phyloP scores from a whole-genome alignment of 37 sponge, comb jelly and placozoan species.

The Cliona cf. orientalis region DNA sequence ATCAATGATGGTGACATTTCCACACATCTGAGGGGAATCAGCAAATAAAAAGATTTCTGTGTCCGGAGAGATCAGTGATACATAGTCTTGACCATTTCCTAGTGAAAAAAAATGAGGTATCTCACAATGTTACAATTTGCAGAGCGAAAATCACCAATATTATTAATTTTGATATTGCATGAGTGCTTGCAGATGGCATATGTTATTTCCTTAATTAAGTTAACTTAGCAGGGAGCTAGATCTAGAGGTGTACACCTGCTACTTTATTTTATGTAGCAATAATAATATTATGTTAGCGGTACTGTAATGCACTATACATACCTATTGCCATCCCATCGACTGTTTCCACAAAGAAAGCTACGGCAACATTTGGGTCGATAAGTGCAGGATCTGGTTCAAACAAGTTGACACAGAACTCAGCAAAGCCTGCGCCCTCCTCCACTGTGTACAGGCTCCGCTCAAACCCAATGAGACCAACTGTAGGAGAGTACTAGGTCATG shows the following conservation, averaged over 20 bases:
- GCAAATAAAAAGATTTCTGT: not conserved
- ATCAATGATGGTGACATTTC: slow-evolving; percentile 1
- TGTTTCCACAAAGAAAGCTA: not conserved
- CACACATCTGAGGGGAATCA: not conserved
- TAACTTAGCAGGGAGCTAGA: too few relatives aligned
- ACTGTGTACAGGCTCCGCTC: not conserved
- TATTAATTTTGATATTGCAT: too few relatives aligned
- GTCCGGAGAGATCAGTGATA: not conserved
- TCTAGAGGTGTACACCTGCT: not conserved
- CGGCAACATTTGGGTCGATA: not conserved
- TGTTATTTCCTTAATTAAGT: too few relatives aligned
- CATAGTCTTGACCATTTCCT: not conserved
- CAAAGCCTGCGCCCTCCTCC: not conserved
- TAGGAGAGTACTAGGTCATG: too few relatives aligned
- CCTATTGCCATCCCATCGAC: not conserved
- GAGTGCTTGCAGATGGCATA: too few relatives aligned
- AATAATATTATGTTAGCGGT: not conserved
- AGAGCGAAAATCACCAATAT: not conserved
- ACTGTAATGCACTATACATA: not conserved
- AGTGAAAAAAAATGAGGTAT: not conserved
- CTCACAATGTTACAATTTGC: not conserved
- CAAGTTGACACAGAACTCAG: not conserved
- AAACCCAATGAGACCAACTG: not conserved
- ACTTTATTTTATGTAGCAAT: not conserved
- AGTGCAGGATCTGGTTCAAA: not conserved